Percentiles rank a stretch among this genome's conserved stretches.
Evolutionary conservation across 2,797 vertebrate genomes (phyloP).

Genomic region (Pagetopsis macropterus): DNA sequence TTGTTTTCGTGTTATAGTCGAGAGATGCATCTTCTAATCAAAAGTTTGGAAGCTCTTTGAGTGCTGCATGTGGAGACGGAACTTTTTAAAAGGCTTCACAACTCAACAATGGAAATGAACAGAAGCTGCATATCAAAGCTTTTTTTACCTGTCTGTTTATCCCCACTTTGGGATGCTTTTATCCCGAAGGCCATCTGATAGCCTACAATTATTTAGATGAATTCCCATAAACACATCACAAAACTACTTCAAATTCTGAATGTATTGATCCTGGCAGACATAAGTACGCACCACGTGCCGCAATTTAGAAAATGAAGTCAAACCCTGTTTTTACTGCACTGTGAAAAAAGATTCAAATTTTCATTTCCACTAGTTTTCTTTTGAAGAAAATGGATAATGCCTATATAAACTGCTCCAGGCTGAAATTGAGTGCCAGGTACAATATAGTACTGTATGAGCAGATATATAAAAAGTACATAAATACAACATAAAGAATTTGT

Average conservation of each 20-base stretch:
- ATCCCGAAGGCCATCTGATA: constrained; percentile 66
- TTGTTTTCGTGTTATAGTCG: constrained; percentile 66
- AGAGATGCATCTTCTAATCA: constrained; percentile 70
- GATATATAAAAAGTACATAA: background rate
- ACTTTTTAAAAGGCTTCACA: constrained; percentile 74
- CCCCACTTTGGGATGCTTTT: constrained; percentile 74
- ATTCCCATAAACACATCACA: constrained; percentile 66
- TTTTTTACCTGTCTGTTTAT: constrained; percentile 76
- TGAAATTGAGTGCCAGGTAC: background rate
- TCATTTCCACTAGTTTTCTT: constrained; percentile 34
- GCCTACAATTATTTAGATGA: constrained; percentile 76
- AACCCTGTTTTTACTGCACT: constrained; percentile 17
- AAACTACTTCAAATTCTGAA: constrained; percentile 69
- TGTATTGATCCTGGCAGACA: constrained; percentile 70
- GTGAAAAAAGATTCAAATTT: constrained; percentile 24
- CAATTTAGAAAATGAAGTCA: constrained; percentile 52
- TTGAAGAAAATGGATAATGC: constrained; percentile 10
- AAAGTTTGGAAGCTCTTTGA: constrained; percentile 72
- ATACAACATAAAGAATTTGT: background rate
- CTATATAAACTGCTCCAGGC: constrained; percentile 5
- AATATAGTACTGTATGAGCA: background rate
- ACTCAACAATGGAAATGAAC: constrained; percentile 70
- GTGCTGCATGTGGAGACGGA: constrained; percentile 55
- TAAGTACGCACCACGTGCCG: constrained; percentile 38
- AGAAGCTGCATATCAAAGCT: constrained; percentile 72